These are phyloP conservation scores for Tipula confusa DNA, from an alignment of 2,888 invertebrate genomes.

Conservation along the genomic window DNA sequence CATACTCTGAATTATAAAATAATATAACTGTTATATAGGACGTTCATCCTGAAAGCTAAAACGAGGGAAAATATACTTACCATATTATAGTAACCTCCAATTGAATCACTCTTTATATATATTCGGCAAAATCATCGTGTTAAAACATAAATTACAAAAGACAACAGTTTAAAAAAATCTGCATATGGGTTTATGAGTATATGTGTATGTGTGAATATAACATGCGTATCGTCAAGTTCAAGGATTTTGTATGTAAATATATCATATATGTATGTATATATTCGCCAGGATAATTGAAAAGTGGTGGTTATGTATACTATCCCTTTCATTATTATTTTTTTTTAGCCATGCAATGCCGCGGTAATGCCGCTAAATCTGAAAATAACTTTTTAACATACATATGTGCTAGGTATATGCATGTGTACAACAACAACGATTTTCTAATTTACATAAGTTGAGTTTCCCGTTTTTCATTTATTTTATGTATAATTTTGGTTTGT, in stretches of 20 bases:
- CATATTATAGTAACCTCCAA: no score
- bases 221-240: background rate
- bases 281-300: no score
- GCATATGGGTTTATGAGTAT: background rate
- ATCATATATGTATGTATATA: no score
- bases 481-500: background rate
- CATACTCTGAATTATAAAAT: no score
- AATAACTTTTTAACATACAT: background rate
- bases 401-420: no score
- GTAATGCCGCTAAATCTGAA: background rate
- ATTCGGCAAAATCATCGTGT: no score
- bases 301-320: background rate
- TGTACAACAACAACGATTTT: background rate
- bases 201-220: background rate
- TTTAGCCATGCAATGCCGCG: no score
- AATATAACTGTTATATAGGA: no score
- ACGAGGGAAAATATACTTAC: no score
- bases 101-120: no score
- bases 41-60: no score
- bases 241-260: background rate
- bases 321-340: background rate
- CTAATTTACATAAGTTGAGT: background rate
- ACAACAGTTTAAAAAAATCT: background rate
- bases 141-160: background rate
- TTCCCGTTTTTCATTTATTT: slow-evolving; percentile 7